phyloP scores from a whole-genome alignment of 35 echinoderm and acorn worm species.

The Stichopus chloronotus region DNA sequence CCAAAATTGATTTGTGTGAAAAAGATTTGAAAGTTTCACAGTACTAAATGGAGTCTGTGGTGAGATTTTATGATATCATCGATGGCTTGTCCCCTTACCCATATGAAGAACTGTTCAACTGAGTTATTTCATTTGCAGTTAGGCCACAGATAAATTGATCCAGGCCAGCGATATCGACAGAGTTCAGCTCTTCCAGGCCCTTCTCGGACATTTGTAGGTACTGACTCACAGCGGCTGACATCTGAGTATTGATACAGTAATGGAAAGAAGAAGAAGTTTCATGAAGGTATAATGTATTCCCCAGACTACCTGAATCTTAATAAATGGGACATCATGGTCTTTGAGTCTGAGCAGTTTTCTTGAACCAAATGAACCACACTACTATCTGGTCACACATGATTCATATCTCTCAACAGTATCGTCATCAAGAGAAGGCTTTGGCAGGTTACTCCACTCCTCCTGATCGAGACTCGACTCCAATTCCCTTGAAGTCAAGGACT shows the following conservation, averaged over 20 bases:
- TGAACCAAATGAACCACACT: no score
- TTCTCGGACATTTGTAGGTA: constrained; percentile 39
- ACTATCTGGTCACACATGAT: no score
- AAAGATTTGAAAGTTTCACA: no score
- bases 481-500: no score
- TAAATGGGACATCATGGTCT: background rate
- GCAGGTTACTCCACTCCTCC: no score
- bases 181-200: constrained; percentile 17
- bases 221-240: constrained; percentile 6
- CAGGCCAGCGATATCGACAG: constrained; percentile 40
- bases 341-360: no score
- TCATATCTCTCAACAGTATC: no score
- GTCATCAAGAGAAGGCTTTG: no score
- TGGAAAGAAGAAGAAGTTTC: background rate
- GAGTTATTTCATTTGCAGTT: constrained; percentile 34
- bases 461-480: no score
- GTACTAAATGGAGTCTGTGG: no score
- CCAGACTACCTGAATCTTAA: background rate
- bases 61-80: no score
- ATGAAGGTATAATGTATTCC: background rate
- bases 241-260: background rate
- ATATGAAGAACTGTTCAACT: constrained; percentile 35
- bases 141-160: constrained; percentile 38
- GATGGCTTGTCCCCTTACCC: background rate
- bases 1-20: no score